Conservation (phyloP, 1,140 invertebrate species). For the Trachymyrmex cornetzi region DNA sequence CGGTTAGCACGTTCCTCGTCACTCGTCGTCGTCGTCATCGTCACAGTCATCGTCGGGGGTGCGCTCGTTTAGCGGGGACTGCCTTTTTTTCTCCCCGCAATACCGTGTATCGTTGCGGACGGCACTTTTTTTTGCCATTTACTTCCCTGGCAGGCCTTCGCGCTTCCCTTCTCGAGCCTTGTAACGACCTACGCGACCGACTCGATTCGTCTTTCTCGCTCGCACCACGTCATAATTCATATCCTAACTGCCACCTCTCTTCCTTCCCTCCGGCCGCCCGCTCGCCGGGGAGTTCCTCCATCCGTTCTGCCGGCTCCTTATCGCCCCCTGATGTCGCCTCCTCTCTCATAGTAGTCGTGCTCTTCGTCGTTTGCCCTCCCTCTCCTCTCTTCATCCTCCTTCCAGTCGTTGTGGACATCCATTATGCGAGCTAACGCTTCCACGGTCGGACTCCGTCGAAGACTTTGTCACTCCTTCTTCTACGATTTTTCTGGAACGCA, state of each 20-base stretch:
- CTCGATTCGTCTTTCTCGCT: slow-evolving; percentile 83
- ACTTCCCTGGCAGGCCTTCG: slow-evolving; percentile 51
- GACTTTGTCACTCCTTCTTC: neutral
- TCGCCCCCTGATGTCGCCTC: slow-evolving; percentile 65
- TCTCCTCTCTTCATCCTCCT: slow-evolving; percentile 41
- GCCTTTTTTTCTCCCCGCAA: slow-evolving; percentile 48
- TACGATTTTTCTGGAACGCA: slow-evolving; percentile 12
- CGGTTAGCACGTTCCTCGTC: slow-evolving; percentile 62
- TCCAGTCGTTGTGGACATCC: slow-evolving; percentile 48
- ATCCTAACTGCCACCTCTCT: slow-evolving; percentile 83
- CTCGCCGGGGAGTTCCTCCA: slow-evolving; percentile 59
- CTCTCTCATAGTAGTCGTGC: slow-evolving; percentile 51
- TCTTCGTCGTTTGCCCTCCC: neutral
- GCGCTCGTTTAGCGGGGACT: slow-evolving; percentile 72
- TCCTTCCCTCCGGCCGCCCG: slow-evolving; percentile 64
- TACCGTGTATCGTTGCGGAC: slow-evolving; percentile 74
- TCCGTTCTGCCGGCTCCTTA: slow-evolving; percentile 71
- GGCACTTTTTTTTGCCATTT: slow-evolving; percentile 74
- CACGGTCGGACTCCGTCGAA: neutral
- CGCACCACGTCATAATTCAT: slow-evolving; percentile 84
- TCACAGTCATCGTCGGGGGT: slow-evolving; percentile 49
- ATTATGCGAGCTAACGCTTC: slow-evolving; percentile 51
- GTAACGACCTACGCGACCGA: slow-evolving; percentile 79
- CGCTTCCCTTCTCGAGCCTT: slow-evolving; percentile 58
- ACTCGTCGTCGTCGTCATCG: slow-evolving; percentile 62